Conservation (phyloP, 92 coral and sea anemone genomes). For the Paragorgia papillata region DNA sequence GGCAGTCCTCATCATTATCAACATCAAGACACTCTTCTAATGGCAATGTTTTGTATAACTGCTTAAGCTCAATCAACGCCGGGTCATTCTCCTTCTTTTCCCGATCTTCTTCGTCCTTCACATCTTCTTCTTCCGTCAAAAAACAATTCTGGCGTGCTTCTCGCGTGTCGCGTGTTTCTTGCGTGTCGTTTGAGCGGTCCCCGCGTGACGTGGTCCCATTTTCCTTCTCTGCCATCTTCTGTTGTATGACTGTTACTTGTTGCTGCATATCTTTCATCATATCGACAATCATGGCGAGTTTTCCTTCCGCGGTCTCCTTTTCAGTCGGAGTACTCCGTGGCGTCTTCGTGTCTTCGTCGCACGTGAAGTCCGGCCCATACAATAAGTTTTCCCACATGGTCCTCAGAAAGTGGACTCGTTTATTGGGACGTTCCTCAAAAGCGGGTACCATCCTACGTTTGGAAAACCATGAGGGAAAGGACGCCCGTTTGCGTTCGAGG, state of each 20-base stretch:
- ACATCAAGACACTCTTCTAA: too few relatives aligned
- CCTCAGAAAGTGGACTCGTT: not conserved
- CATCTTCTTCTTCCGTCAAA: too few relatives aligned
- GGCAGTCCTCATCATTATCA: too few relatives aligned
- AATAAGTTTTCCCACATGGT: constrained; percentile 20
- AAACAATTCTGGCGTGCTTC: too few relatives aligned
- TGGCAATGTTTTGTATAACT: too few relatives aligned
- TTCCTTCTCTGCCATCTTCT: not conserved
- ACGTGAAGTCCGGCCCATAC: constrained; percentile 21
- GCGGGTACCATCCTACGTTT: not conserved
- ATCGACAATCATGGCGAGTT: not conserved
- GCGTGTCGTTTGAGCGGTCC: not conserved
- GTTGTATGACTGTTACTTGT: not conserved
- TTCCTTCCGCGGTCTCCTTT: too few relatives aligned
- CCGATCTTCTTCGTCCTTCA: too few relatives aligned
- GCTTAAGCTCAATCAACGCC: too few relatives aligned
- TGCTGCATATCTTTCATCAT: constrained; percentile 3
- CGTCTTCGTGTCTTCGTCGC: not conserved
- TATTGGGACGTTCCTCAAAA: constrained; percentile 30
- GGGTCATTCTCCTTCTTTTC: too few relatives aligned
- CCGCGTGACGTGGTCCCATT: not conserved
- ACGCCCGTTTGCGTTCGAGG: constrained; percentile 29
- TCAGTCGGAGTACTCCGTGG: too few relatives aligned
- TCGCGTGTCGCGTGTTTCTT: not conserved
- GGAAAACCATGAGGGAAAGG: not conserved